Base-by-base conservation (phyloP, 2,888 invertebrate species). In the Elaeidobius kamerunicus region DNA sequence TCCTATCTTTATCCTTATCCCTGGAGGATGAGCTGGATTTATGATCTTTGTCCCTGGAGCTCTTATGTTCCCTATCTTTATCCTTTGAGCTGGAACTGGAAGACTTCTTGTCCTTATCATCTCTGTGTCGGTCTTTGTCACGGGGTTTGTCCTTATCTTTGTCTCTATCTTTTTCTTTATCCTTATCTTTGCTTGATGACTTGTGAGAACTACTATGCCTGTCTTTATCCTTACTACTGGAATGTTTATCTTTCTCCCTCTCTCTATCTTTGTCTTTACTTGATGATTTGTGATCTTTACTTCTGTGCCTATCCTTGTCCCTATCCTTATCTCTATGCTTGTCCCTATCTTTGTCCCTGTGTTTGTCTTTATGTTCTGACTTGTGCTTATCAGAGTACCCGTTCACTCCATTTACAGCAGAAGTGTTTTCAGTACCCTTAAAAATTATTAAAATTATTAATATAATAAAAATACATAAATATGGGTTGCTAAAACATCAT, bases 321-420 rank as follows among this genome's bases (percentile, higher is more conserved):
- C 67, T 70, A 39, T 59, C 58, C 48, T 64, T 68, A 53, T 69
- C 65, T 42, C 61, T 65, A 34, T 71, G 69, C 51, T 67, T 69
- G 57, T 63, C 61, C 73, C 73, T 80, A 72, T 68, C 66, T 71
- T 77, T 77, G 48, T 68, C 79, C 58, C 82, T 78, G 67, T 85
- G 81, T 67, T 84, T 84, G 52, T 63, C 63, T 66, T 81, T 83
- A 59, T 79, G 78, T 32, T 80, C 79, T 16, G 79, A 78, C 67
- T 78, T 79, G 65, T 78, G 76, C 51, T 79, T 79, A 38, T 73
- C 72, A 3, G 72, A 63, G 71, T 85, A 88, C 47, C 90, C 91
- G 75, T 90, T 86, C 68, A 88, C 76, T 54, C 90, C 90, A 76
- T 90, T 90, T 75, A 87, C 77, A 76, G 84, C 40, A 2, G 20